Percentiles rank a stretch among this genome's conserved stretches.
phyloP scores from a whole-genome alignment of 1,140 invertebrate species.

The Sinella curviseta region DNA sequence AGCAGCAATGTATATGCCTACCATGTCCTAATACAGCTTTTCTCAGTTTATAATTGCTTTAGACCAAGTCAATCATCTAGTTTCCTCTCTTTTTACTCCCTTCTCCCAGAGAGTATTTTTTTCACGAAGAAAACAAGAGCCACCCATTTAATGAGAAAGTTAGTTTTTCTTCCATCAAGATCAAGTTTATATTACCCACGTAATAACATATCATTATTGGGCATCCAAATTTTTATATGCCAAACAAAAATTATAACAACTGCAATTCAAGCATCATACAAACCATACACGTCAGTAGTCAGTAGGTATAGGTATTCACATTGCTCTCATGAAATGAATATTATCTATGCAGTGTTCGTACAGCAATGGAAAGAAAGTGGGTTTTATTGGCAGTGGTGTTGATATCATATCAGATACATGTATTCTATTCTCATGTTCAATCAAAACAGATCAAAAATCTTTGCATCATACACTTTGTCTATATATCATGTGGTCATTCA shows the following conservation, averaged over 20 bases:
- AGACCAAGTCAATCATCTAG: not conserved
- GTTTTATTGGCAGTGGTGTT: too few relatives aligned
- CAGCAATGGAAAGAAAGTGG: too few relatives aligned
- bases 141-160: slow-evolving; percentile 17
- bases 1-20: too few relatives aligned
- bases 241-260: not conserved
- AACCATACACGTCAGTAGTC: too few relatives aligned
- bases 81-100: slow-evolving; percentile 14
- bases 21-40: not conserved
- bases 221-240: not conserved
- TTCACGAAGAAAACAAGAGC: not conserved
- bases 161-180: slow-evolving; percentile 19
- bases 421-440: too few relatives aligned
- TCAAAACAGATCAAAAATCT: too few relatives aligned
- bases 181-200: slow-evolving; percentile 5
- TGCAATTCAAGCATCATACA: not conserved
- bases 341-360: too few relatives aligned
- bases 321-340: too few relatives aligned
- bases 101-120: not conserved
- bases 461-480: too few relatives aligned
- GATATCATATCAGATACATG: too few relatives aligned
- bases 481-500: too few relatives aligned
- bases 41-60: slow-evolving; percentile 22
- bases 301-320: too few relatives aligned
- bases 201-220: slow-evolving; percentile 19